Evolutionary conservation across 2,888 invertebrate genomes (phyloP), one percentile per base, ranked within the genome.

Genomic region (Drosophila atripex): DNA sequence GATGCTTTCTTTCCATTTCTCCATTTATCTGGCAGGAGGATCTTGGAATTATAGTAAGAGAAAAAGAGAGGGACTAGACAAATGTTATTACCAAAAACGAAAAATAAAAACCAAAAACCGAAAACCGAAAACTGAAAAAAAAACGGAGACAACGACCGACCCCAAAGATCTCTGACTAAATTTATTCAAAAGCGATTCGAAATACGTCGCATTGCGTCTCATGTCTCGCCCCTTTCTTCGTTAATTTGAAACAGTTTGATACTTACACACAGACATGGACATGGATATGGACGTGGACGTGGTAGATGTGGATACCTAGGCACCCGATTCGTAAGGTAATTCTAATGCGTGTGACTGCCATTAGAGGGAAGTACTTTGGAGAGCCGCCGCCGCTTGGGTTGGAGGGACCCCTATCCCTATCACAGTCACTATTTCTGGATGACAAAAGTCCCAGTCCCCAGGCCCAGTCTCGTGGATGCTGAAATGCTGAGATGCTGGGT

Each of bases 161-260:
- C 69, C 69, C 69, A 70, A 70, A 70, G 70, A 70, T 70, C 70
- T 70, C 54, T 55, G 77, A 79, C 71, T 69, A 71, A 71, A 75
- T 86, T 86, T 86, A 86, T 86, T 88, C 86, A 88, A 86, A 87
- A 83, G 74, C 75, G 73, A 80, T 85, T 76, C 71, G 55, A 83
- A 71, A 76, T 78, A 73, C 80, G 76, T 80, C 78, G 72, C 78
- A 71, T 63, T 71, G 51, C 46, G 76, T 63, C 39, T 38, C 16
- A 2, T 35, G 30, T 53, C 53, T 77, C 72, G 59, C 84, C 78
- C 79, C 85, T 84, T 84, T 80, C 71, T 75, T 75, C 53, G 64
- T 68, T 73, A 74, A 74, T 74, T 74, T 55, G 64, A 61, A 63
- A 56, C 58, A 56, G 49, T 50, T 73, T 56, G 53, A 59, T 68